Percentiles rank a stretch among this genome's conserved stretches.
Conservation (phyloP, 1,140 invertebrate species). For the Trachelipus rathkii region DNA sequence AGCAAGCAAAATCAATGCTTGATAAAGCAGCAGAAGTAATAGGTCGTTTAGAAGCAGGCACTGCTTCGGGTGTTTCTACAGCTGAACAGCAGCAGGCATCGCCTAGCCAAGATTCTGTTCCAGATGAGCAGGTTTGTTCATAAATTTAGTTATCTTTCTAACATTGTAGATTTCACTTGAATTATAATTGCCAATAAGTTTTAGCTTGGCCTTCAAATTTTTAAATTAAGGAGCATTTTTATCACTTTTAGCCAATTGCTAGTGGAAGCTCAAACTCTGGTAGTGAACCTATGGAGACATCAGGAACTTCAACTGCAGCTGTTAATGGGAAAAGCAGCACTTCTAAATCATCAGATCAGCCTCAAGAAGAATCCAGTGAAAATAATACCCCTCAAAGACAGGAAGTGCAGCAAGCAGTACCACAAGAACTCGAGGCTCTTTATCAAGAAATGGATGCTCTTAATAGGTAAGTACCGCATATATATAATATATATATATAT, state of each 20-base stretch:
- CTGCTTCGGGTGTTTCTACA: constrained; percentile 29
- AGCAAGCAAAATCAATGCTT: constrained; percentile 45
- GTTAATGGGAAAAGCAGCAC: neutral
- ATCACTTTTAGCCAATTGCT: no score
- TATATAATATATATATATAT: no score
- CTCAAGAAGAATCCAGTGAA: constrained; percentile 12
- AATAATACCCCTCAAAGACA: neutral
- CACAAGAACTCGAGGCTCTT: constrained; percentile 30
- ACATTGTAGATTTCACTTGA: no score
- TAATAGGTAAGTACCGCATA: constrained; percentile 28
- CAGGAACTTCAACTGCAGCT: neutral
- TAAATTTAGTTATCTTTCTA: no score
- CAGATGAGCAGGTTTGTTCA: no score
- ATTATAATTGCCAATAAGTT: no score
- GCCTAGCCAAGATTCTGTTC: no score
- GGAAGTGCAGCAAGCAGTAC: neutral
- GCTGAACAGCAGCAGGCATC: neutral
- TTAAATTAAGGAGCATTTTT: no score
- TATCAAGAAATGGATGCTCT: constrained; percentile 38
- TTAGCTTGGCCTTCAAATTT: no score
- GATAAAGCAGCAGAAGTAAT: constrained; percentile 46
- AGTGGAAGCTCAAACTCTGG: no score
- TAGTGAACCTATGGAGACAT: no score
- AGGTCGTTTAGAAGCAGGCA: constrained; percentile 40
- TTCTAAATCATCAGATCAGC: constrained; percentile 23